These are phyloP conservation scores for Toxostoma redivivum DNA, from an alignment of 2,113 vertebrate genomes.

Conservation along the genomic window DNA sequence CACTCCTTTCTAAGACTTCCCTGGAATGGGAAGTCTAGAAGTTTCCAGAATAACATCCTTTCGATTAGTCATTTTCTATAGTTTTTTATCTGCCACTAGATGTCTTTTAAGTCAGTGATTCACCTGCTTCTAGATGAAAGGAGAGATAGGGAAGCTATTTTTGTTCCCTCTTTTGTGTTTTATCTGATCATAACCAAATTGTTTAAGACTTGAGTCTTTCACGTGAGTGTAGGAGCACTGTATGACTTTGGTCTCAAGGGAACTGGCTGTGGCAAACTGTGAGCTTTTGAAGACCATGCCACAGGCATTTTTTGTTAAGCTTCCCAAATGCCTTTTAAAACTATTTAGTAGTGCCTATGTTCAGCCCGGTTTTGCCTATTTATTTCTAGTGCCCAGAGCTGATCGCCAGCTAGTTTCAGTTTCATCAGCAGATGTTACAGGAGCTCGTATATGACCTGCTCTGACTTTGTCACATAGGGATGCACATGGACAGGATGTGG, in stretches of 20 bases:
- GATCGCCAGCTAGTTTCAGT: not conserved
- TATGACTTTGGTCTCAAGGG: not conserved
- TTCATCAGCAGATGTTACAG: not conserved
- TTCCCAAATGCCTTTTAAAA: not conserved
- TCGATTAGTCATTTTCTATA: not conserved
- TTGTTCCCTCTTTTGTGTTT: not conserved
- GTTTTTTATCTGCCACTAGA: not conserved
- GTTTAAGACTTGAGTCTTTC: not conserved
- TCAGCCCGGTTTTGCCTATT: not conserved
- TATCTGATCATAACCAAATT: not conserved
- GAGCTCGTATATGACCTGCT: not conserved
- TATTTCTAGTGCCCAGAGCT: not conserved
- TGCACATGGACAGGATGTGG: not conserved
- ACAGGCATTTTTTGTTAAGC: not conserved
- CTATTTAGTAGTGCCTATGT: not conserved
- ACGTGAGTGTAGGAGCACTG: not conserved
- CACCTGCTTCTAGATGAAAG: not conserved
- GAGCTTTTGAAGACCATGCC: not conserved
- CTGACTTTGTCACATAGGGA: not conserved
- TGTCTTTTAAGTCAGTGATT: slow-evolving; percentile 9
- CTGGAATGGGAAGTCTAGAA: not conserved
- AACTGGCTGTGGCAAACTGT: not conserved
- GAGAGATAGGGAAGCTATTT: not conserved
- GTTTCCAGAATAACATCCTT: not conserved
- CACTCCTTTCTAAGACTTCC: not conserved